These are phyloP conservation scores for Sinohyriopsis cumingii DNA, from an alignment of 2,888 invertebrate species.

Conservation along the genomic window DNA sequence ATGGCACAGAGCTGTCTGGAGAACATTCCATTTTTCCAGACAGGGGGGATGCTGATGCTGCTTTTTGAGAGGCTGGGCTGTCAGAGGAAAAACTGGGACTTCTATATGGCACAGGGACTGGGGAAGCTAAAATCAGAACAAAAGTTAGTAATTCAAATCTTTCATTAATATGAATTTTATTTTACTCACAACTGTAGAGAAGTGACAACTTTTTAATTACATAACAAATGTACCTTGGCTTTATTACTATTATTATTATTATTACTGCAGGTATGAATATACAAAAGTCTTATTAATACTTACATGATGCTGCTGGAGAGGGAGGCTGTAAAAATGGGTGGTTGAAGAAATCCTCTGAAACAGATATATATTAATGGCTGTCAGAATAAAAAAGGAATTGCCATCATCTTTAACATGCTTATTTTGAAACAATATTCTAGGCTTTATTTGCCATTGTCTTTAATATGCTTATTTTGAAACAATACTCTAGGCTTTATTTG, in stretches of 20 bases:
- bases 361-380: slow-evolving; percentile 16
- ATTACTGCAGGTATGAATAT: no score
- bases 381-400: no score
- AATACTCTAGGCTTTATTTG: no score
- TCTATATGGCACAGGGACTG: slow-evolving; percentile 66
- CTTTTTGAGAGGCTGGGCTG: slow-evolving; percentile 60
- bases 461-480: no score
- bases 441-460: no score
- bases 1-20: slow-evolving; percentile 25
- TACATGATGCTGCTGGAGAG: slow-evolving; percentile 49
- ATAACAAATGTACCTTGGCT: no score
- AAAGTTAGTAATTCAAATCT: background rate
- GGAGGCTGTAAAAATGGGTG: slow-evolving; percentile 83
- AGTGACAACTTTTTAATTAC: no score
- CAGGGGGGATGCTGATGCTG: slow-evolving; percentile 59
- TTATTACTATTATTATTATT: background rate
- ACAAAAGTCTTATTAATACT: slow-evolving; percentile 22
- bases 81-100: slow-evolving; percentile 60
- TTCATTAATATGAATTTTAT: background rate
- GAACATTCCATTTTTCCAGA: slow-evolving; percentile 54
- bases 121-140: slow-evolving; percentile 53
- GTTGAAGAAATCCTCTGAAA: slow-evolving; percentile 88
- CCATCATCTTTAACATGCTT: no score
- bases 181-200: no score
- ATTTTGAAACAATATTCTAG: no score